Evolutionary conservation across 2,113 vertebrate genomes (phyloP).

Genomic region (Notarius lentiginosus): DNA sequence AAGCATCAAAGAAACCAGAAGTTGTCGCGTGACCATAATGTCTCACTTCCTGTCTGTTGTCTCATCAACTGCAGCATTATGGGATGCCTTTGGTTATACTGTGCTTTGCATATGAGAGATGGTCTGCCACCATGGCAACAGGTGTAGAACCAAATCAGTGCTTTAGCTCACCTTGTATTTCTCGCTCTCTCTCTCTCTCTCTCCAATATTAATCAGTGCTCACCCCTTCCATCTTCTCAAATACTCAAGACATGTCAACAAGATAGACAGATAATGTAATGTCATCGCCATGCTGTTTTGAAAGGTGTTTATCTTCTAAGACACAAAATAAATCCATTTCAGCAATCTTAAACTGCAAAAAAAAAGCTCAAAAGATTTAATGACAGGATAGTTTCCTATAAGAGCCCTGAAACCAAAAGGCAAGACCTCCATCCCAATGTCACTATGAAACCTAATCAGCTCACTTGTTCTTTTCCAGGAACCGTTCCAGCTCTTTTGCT

Average conservation of each 20-base stretch:
- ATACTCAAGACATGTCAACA: conserved; percentile 37
- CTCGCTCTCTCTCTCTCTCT: neutral
- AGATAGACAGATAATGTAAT: neutral
- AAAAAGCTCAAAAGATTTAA: conserved; percentile 10
- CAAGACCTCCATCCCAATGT: neutral
- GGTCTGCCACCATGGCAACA: conserved; percentile 62
- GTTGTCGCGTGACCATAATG: conserved; percentile 56
- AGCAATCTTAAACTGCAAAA: neutral
- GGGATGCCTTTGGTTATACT: conserved; percentile 50
- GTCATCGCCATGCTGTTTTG: neutral
- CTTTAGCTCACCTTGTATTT: conserved; percentile 47
- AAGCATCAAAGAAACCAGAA: conserved; percentile 45
- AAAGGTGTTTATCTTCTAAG: conserved; percentile 22
- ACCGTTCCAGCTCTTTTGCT: neutral
- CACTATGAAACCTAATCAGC: conserved; percentile 16
- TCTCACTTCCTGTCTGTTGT: conserved; percentile 68
- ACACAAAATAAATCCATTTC: conserved; percentile 3
- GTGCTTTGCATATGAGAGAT: conserved; percentile 54
- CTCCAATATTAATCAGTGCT: conserved; percentile 1
- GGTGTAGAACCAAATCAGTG: conserved; percentile 55
- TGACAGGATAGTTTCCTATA: neutral
- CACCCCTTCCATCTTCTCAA: conserved; percentile 6
- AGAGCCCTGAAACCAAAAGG: neutral
- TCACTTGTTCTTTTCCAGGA: neutral
- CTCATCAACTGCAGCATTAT: conserved; percentile 65